These are phyloP conservation scores for Apodemia duryi DNA, from an alignment of 2,888 invertebrate genomes.

Conservation along the genomic window DNA sequence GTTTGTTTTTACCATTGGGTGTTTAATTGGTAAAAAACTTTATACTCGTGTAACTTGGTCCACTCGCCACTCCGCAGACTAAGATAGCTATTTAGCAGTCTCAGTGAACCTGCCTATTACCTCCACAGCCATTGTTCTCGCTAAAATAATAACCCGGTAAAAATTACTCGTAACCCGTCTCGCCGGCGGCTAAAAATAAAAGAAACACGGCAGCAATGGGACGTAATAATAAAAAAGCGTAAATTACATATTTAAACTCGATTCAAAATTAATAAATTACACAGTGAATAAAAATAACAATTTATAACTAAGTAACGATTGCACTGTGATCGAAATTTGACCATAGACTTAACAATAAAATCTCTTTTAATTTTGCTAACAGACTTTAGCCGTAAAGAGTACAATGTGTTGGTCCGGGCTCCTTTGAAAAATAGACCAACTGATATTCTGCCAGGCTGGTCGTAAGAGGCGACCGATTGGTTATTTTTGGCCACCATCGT, in stretches of 20 bases:
- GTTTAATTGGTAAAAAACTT: too few relatives aligned
- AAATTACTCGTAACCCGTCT: constrained; percentile 44
- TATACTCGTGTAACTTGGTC: constrained; percentile 33
- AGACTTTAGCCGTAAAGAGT: too few relatives aligned
- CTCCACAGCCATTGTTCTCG: constrained; percentile 58
- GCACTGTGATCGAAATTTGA: too few relatives aligned
- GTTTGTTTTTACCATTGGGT: too few relatives aligned
- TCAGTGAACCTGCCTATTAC: constrained; percentile 67
- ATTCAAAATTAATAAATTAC: constrained; percentile 17
- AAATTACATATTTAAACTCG: constrained; percentile 15
- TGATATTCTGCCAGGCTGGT: too few relatives aligned
- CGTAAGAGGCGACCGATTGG: too few relatives aligned
- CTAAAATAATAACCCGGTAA: constrained; percentile 64
- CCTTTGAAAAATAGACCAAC: too few relatives aligned
- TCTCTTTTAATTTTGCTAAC: too few relatives aligned
- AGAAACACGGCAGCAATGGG: constrained; percentile 23
- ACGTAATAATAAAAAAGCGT: constrained; percentile 4
- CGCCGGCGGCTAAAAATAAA: constrained; percentile 33
- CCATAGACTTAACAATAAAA: too few relatives aligned
- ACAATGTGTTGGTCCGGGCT: too few relatives aligned
- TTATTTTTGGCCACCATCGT: too few relatives aligned
- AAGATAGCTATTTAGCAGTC: constrained; percentile 74
- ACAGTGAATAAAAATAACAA: constrained; percentile 13
- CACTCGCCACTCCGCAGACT: constrained; percentile 47
- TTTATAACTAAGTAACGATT: too few relatives aligned